Evolutionary conservation across 2,888 invertebrate genomes (phyloP).

Genomic region (Drosophila nr. perissopoda): DNA sequence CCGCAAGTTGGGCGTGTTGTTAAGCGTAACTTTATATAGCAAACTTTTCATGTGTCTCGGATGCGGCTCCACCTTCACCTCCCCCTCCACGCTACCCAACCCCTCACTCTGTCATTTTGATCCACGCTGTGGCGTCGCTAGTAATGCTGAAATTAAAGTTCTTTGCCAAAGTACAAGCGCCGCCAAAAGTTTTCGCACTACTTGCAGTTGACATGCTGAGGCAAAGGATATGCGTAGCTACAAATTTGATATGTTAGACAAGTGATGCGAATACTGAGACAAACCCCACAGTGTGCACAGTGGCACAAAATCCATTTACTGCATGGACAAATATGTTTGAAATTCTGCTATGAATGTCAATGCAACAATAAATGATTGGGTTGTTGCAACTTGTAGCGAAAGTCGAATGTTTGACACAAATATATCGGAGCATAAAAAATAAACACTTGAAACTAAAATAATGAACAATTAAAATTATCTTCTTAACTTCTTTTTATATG

Average conservation of each 20-base stretch:
- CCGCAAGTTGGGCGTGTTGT: slow-evolving; percentile 63
- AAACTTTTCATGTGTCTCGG: slow-evolving; percentile 68
- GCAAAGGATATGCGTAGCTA: slow-evolving; percentile 73
- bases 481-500: neutral
- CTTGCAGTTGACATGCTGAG: slow-evolving; percentile 73
- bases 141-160: slow-evolving; percentile 79
- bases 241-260: slow-evolving; percentile 81
- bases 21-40: slow-evolving; percentile 70
- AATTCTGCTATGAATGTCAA: neutral
- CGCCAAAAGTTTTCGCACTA: slow-evolving; percentile 65
- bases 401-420: neutral
- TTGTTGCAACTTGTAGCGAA: neutral
- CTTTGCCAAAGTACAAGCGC: slow-evolving; percentile 73
- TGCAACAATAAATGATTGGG: neutral
- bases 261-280: slow-evolving; percentile 50
- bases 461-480: neutral
- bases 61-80: slow-evolving; percentile 5
- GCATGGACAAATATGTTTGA: neutral
- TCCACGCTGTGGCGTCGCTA: slow-evolving; percentile 39
- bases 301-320: slow-evolving; percentile 13
- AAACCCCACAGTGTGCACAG: slow-evolving; percentile 25
- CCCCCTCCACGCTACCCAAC: neutral
- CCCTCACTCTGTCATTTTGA: neutral
- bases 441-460: neutral
- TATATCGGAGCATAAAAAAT: neutral